These are phyloP conservation scores for Aphidoletes aphidimyza DNA, from an alignment of 2,888 invertebrate species.

Conservation along the genomic window DNA sequence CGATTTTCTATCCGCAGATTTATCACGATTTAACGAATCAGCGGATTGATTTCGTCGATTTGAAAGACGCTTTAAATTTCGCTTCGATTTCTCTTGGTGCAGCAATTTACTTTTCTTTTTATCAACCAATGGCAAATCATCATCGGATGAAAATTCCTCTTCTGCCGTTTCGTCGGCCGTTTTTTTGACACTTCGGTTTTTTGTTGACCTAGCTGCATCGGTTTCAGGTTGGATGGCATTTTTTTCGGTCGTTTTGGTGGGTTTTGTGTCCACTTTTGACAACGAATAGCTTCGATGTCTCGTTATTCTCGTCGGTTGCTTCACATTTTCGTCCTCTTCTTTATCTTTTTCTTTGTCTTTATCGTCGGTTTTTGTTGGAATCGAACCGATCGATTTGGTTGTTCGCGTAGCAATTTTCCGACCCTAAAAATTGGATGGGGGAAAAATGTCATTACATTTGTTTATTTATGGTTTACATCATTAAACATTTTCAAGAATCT, in stretches of 20 bases:
- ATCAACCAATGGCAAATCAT: slow-evolving; percentile 67
- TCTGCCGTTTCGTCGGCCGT: neutral
- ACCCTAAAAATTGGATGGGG: neutral
- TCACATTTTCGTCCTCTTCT: slow-evolving; percentile 58
- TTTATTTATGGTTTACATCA: too few species aligned
- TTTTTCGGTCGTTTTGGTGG: slow-evolving; percentile 57
- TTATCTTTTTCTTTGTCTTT: neutral
- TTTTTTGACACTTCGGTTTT: neutral
- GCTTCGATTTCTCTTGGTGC: neutral
- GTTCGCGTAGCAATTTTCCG: neutral
- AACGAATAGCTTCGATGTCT: slow-evolving; percentile 57
- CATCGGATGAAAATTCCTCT: slow-evolving; percentile 69
- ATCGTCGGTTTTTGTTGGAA: neutral
- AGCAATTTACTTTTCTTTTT: neutral
- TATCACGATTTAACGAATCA: slow-evolving; percentile 27
- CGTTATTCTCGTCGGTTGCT: slow-evolving; percentile 57
- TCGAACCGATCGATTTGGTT: slow-evolving; percentile 4
- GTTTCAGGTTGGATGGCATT: slow-evolving; percentile 44
- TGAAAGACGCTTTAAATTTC: neutral
- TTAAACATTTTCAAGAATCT: too few species aligned
- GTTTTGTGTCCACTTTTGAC: slow-evolving; percentile 56
- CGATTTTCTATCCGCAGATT: slow-evolving; percentile 56
- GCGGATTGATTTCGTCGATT: neutral
- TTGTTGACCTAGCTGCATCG: neutral
- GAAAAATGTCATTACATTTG: too few species aligned